Evolutionary conservation across 2,113 vertebrate genomes (phyloP).

Genomic region (Athene cunicularia): DNA sequence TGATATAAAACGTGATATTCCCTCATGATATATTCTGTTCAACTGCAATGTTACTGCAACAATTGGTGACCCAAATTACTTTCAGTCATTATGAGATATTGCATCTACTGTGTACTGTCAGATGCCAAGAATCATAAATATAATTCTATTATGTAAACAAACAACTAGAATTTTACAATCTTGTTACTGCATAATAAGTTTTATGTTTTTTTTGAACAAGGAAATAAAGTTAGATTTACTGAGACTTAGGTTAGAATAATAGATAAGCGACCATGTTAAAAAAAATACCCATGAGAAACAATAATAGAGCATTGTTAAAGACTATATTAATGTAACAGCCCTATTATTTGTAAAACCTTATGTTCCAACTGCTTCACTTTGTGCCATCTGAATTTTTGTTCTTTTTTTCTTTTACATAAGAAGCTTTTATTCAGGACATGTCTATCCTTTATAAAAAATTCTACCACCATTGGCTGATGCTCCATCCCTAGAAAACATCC

Average conservation of each 20-base stretch:
- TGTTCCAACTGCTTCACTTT: neutral
- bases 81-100: neutral
- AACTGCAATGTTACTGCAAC: neutral
- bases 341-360: neutral
- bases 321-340: neutral
- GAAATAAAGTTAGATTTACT: neutral
- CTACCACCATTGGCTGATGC: neutral
- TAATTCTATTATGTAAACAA: neutral
- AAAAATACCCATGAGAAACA: neutral
- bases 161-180: neutral
- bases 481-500: neutral
- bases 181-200: neutral
- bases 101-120: neutral
- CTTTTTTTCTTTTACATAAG: neutral
- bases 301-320: neutral
- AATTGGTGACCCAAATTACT: slow-evolving; percentile 2
- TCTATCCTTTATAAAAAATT: neutral
- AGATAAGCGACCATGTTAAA: neutral
- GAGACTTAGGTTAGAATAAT: neutral
- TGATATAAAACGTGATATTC: neutral
- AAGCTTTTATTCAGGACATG: neutral
- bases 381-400: neutral
- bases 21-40: neutral
- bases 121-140: neutral
- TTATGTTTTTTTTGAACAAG: neutral